Evolutionary conservation across 2,888 invertebrate species (phyloP).

Genomic region (Aethes cnicana): DNA sequence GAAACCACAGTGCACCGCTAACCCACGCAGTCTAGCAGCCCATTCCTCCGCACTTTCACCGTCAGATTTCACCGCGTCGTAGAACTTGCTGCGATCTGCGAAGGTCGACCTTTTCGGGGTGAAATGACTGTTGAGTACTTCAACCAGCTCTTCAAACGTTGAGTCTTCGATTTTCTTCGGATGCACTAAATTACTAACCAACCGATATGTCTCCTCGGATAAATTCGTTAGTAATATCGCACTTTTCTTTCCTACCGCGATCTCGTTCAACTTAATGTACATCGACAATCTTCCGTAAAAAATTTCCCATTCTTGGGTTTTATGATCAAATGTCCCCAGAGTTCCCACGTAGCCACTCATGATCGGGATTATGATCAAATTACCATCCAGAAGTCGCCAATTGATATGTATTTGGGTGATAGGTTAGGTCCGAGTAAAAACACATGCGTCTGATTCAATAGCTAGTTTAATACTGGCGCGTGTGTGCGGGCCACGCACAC

Average conservation of each 20-base stretch:
- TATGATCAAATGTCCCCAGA: neutral
- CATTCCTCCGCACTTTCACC: slow-evolving; percentile 14
- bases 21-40: slow-evolving; percentile 22
- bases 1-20: slow-evolving; percentile 27
- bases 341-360: neutral
- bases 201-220: neutral
- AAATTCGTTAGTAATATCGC: neutral
- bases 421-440: too few relatives aligned
- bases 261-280: neutral
- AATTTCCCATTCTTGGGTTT: slow-evolving; percentile 1
- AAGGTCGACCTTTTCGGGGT: neutral
- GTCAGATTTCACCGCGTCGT: neutral
- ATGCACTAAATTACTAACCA: neutral
- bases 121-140: neutral
- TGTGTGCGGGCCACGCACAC: too few relatives aligned
- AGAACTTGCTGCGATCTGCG: slow-evolving; percentile 9
- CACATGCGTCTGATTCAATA: too few relatives aligned
- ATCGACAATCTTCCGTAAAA: neutral
- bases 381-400: neutral
- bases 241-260: neutral
- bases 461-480: too few relatives aligned
- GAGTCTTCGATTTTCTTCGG: neutral
- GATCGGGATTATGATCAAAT: neutral
- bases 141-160: neutral
- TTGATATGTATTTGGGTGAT: too few relatives aligned